Evolutionary conservation across 2,888 invertebrate species (phyloP).

Genomic region (Hoplodrina ambigua): DNA sequence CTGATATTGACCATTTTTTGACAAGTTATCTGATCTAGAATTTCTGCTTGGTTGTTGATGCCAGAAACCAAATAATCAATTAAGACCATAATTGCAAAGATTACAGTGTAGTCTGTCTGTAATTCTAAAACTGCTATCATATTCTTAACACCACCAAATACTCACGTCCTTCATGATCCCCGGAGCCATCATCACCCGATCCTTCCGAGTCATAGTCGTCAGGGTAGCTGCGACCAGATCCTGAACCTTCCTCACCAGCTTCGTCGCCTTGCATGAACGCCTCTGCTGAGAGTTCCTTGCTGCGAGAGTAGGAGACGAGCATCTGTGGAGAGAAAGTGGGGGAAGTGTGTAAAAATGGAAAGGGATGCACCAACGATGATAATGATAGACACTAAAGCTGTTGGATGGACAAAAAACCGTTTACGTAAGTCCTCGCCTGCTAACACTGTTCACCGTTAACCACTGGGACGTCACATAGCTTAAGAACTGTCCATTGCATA

Average conservation of each 20-base stretch:
- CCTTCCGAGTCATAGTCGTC: slow-evolving; percentile 88
- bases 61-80: no score
- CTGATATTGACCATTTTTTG: neutral
- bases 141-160: slow-evolving; percentile 26
- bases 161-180: slow-evolving; percentile 77
- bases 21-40: neutral
- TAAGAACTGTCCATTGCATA: no score
- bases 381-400: no score
- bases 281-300: slow-evolving; percentile 78
- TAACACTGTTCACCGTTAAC: no score
- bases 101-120: neutral
- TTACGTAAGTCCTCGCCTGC: no score
- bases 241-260: slow-evolving; percentile 90
- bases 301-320: slow-evolving; percentile 80
- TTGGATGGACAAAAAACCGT: no score
- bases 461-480: no score
- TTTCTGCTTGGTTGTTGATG: neutral
- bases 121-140: neutral
- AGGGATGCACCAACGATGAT: no score
- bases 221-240: slow-evolving; percentile 89
- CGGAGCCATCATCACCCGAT: slow-evolving; percentile 87
- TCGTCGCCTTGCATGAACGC: slow-evolving; percentile 91
- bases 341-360: no score
- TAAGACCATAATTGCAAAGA: no score
- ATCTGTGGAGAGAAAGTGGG: slow-evolving; percentile 73